These are phyloP conservation scores for Tenthredo livida DNA, from an alignment of 2,888 invertebrate species.

Conservation along the genomic window DNA sequence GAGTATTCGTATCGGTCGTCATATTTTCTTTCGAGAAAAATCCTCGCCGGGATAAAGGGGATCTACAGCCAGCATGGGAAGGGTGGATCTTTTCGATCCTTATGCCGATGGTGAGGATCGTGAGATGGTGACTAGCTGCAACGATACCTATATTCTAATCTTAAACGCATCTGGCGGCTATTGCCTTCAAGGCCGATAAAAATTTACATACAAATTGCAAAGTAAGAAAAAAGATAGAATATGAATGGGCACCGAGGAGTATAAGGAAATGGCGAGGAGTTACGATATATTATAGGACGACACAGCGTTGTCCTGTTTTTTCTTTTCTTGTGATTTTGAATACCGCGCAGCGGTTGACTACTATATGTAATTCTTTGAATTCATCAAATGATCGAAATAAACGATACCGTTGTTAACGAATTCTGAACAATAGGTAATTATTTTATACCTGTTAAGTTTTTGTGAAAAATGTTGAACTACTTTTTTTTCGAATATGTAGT, in stretches of 20 bases:
- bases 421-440: background rate
- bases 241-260: background rate
- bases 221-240: slow-evolving; percentile 54
- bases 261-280: background rate
- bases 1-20: slow-evolving; percentile 67
- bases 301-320: background rate
- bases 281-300: background rate
- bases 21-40: slow-evolving; percentile 63
- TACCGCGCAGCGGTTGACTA: background rate
- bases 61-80: slow-evolving; percentile 67
- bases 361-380: background rate
- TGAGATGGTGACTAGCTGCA: slow-evolving; percentile 42
- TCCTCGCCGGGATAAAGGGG: background rate
- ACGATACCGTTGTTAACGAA: background rate
- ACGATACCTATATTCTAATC: slow-evolving; percentile 60
- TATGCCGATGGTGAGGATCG: slow-evolving; percentile 59
- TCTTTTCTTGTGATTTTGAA: background rate
- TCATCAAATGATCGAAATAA: background rate
- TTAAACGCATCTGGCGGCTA: slow-evolving; percentile 75
- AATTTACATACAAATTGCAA: slow-evolving; percentile 75
- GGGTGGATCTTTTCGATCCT: slow-evolving; percentile 65
- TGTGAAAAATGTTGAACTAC: background rate
- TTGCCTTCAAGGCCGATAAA: slow-evolving; percentile 72
- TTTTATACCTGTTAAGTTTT: background rate
- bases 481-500: background rate